Evolutionary conservation across 2,113 vertebrate species (phyloP).

Genomic region (Natator depressus): DNA sequence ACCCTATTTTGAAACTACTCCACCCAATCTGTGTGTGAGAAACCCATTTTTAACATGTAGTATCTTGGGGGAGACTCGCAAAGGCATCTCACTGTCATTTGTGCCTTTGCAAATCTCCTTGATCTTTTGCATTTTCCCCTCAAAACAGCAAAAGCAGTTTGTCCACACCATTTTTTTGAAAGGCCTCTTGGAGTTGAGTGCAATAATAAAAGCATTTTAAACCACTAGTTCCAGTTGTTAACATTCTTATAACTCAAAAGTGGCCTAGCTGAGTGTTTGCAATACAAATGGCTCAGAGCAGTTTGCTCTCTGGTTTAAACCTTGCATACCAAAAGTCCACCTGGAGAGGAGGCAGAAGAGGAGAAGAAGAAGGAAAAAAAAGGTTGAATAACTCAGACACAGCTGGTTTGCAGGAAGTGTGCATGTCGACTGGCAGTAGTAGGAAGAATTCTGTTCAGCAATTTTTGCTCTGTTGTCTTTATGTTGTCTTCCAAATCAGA

Average conservation of each 20-base stretch:
- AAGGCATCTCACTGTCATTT: background rate
- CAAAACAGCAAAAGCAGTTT: background rate
- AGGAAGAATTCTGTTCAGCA: slow-evolving; percentile 14
- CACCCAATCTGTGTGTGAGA: background rate
- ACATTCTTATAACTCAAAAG: slow-evolving; percentile 15
- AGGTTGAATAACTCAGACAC: slow-evolving; percentile 59
- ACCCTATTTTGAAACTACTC: background rate
- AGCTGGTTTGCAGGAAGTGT: slow-evolving; percentile 64
- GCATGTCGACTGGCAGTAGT: background rate
- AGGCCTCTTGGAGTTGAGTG: background rate
- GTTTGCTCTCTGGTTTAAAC: slow-evolving; percentile 60
- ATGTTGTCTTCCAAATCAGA: background rate
- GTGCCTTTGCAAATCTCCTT: background rate
- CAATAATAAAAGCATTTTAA: slow-evolving; percentile 3
- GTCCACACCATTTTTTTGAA: background rate
- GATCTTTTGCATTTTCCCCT: background rate
- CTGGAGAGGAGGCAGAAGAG: slow-evolving; percentile 36
- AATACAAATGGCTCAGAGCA: slow-evolving; percentile 44
- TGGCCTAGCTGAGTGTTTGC: background rate
- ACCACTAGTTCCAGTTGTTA: background rate
- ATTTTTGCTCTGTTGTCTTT: background rate
- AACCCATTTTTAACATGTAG: background rate
- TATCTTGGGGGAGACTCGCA: background rate
- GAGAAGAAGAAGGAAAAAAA: background rate
- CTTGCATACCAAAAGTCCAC: slow-evolving; percentile 32